Conservation (phyloP, 2,113 vertebrate species). For the Oxyruncus cristatus region DNA sequence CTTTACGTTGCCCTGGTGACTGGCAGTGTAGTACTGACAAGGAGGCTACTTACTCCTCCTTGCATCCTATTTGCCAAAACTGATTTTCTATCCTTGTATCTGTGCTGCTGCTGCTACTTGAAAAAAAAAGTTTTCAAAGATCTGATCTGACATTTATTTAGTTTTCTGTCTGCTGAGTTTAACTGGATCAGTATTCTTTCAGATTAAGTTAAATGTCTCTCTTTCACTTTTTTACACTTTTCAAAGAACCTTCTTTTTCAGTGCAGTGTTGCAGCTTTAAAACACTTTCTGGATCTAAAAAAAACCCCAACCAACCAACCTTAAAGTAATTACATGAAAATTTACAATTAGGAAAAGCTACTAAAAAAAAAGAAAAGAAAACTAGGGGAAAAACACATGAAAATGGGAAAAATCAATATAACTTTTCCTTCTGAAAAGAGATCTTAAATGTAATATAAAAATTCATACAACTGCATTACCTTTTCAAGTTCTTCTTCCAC, state of each 20-base stretch:
- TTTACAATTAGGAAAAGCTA: background rate
- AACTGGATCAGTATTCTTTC: background rate
- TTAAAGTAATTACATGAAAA: background rate
- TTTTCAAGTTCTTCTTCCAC: slow-evolving; percentile 92
- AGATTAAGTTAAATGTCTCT: background rate
- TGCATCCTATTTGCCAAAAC: background rate
- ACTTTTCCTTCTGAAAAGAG: background rate
- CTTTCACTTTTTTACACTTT: background rate
- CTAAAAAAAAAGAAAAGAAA: background rate
- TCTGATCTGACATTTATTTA: background rate
- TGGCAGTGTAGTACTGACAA: background rate
- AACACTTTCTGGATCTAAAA: background rate
- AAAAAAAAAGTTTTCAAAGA: background rate
- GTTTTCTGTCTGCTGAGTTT: background rate
- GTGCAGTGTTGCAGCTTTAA: background rate
- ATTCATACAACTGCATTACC: slow-evolving; percentile 69
- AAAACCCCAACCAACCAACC: background rate
- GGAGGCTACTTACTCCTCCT: background rate
- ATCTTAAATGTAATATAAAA: background rate
- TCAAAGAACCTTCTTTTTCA: background rate
- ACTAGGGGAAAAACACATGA: background rate
- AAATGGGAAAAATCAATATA: background rate
- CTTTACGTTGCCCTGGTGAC: background rate
- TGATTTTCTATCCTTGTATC: background rate
- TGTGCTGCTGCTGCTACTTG: background rate